A percentile compares a stretch with the other conserved stretches of the same genome.
These are phyloP conservation scores for Alloplasta piceator DNA, from an alignment of 2,888 invertebrate species.

Conservation along the genomic window DNA sequence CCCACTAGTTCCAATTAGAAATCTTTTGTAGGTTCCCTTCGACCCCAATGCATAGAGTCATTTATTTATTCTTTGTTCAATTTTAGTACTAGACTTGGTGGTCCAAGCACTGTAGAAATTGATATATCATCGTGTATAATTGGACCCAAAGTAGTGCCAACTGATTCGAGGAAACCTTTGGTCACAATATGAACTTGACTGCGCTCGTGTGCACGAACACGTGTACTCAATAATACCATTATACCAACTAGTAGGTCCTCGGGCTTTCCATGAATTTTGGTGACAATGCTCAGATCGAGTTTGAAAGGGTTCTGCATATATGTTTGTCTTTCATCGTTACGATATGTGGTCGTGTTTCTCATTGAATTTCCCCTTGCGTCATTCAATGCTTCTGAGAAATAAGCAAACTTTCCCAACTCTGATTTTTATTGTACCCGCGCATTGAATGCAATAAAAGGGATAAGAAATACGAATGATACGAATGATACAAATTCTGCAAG, in stretches of 20 bases:
- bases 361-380: too few relatives aligned
- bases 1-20: too few relatives aligned
- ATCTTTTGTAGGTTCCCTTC: too few relatives aligned
- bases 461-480: background rate
- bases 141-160: constrained; percentile 31
- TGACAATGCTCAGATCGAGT: background rate
- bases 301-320: background rate
- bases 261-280: background rate
- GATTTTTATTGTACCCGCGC: too few relatives aligned
- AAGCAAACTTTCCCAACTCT: too few relatives aligned
- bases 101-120: too few relatives aligned
- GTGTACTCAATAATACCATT: constrained; percentile 17
- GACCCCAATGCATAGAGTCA: too few relatives aligned
- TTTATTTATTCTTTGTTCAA: background rate
- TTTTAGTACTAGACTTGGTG: too few relatives aligned
- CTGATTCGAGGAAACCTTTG: constrained; percentile 16
- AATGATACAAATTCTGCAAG: background rate
- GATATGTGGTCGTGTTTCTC: background rate
- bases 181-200: background rate
- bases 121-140: background rate
- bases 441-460: background rate
- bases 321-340: too few relatives aligned
- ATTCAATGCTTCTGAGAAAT: too few relatives aligned
- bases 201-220: constrained; percentile 1
- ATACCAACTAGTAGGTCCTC: background rate